Evolutionary conservation across 1,140 invertebrate species (phyloP).

Genomic region (Drosophila mauritiana): DNA sequence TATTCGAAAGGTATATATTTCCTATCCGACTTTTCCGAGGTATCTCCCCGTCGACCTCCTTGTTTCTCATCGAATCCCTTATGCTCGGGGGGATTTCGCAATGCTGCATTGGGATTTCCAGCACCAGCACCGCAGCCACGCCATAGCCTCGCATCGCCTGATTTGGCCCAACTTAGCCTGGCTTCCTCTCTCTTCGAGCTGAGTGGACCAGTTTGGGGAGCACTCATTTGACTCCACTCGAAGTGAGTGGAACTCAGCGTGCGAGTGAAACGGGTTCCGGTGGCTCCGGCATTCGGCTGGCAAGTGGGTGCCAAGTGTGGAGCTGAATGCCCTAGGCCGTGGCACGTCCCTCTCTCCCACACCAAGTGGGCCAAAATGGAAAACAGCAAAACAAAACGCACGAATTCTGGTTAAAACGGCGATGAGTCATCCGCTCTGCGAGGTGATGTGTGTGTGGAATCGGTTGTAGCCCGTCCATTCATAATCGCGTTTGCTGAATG

Average conservation of each 20-base stretch:
- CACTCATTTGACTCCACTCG: slow-evolving; percentile 11
- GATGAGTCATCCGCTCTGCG: slow-evolving; percentile 63
- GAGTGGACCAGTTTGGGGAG: slow-evolving; percentile 14
- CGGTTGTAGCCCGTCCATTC: slow-evolving; percentile 60
- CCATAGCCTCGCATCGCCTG: slow-evolving; percentile 40
- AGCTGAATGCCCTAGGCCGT: slow-evolving; percentile 41
- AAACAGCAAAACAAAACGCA: slow-evolving; percentile 54
- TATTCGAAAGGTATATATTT: background rate
- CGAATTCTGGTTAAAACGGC: slow-evolving; percentile 74
- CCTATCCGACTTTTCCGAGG: background rate
- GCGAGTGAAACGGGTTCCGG: slow-evolving; percentile 43
- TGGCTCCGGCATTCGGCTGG: slow-evolving; percentile 27
- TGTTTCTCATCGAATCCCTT: slow-evolving; percentile 14
- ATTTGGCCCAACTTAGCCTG: slow-evolving; percentile 44
- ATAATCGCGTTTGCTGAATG: slow-evolving; percentile 69
- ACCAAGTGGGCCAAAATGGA: slow-evolving; percentile 62
- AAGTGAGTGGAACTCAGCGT: slow-evolving; percentile 10
- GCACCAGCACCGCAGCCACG: background rate
- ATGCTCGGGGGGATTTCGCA: slow-evolving; percentile 40
- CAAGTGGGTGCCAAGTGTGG: slow-evolving; percentile 52
- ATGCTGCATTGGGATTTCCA: slow-evolving; percentile 45
- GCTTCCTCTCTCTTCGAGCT: slow-evolving; percentile 12
- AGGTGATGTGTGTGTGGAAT: slow-evolving; percentile 24
- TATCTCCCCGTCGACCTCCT: background rate
- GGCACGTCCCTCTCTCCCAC: slow-evolving; percentile 35